A percentile compares a stretch with the other conserved stretches of the same genome.
Conservation (phyloP, 2,797 vertebrate genomes). For the Allobates femoralis region DNA sequence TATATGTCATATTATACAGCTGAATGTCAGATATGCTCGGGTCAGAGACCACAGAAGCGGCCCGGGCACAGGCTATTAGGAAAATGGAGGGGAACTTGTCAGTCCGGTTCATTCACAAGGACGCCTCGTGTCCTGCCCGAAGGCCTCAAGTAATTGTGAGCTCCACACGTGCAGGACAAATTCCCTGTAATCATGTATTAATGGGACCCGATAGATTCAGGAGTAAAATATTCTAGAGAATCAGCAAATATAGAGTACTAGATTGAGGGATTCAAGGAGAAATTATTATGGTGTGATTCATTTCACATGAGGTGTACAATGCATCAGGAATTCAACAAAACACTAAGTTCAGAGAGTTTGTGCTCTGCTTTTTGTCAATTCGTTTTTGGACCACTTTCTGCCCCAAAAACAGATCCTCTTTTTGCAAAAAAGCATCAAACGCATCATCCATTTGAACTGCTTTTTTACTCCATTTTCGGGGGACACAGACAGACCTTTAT, state of each 20-base stretch:
- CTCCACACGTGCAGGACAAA: not conserved
- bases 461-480: too few species aligned
- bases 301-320: not conserved
- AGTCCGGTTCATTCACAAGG: not conserved
- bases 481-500: too few species aligned
- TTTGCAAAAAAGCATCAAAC: too few species aligned
- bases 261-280: not conserved
- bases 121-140: not conserved
- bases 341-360: too few species aligned
- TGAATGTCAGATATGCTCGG: not conserved
- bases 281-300: not conserved
- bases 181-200: not conserved
- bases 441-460: too few species aligned
- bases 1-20: not conserved
- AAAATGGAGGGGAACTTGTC: not conserved
- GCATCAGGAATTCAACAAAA: not conserved
- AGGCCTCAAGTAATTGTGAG: not conserved
- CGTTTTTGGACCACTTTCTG: too few species aligned
- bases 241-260: not conserved
- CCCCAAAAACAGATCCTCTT: too few species aligned
- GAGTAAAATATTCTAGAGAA: not conserved
- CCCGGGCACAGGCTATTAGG: not conserved
- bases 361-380: too few species aligned
- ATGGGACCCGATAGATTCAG: not conserved
- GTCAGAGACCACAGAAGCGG: not conserved